Base-by-base conservation (phyloP, 1,140 invertebrate genomes). In the Drosophila leontia region DNA sequence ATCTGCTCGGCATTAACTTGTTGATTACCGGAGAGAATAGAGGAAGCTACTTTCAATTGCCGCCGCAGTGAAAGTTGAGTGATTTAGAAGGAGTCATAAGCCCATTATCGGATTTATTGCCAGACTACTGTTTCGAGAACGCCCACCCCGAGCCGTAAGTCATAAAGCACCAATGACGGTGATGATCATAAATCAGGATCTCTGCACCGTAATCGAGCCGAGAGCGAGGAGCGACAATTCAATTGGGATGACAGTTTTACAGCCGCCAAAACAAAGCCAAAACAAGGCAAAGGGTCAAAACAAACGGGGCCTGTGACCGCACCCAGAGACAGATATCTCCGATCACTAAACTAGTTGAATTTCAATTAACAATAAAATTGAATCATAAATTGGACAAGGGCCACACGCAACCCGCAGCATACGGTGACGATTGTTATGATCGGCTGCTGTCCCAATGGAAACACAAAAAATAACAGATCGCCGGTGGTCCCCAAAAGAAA, bases 361-460 rank as follows among this genome's bases (percentile, higher is more conserved):
- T 91, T 91, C 88, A 91, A 91, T 91, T 91, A 91, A 91, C 88
- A 91, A 91, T 91, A 88, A 91, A 91, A 91, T 77, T 90, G 86
- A 91, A 91, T 68, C 85, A 91, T 91, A 91, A 91, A 88, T 81
- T 53, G 74, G 70, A 53, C 79, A 80, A 79, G 65, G 67, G 85
- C 82, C 82, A 86, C 82, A 86, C 82, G 69, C 82, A 86, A 32
- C 82, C 82, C 82, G 82, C 82, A 84, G 67, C 82, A 65, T 29
- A 37, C 63, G 39, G 75, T 78, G 83, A 88, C 80, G 80, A 85
- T 84, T 88, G 84, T 88, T 90, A 84, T 90, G 84, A 88, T 90
- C 80, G 85, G 68, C 70, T 77, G 53, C 57, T 56, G 67, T 70
- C 67, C 48, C 67, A 29, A 34, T 32, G 32, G 12, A 34, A 60